Percentiles rank a stretch among this genome's conserved stretches.
These are phyloP conservation scores for Ceryle rudis DNA, from an alignment of 2,797 vertebrate genomes.

Conservation along the genomic window DNA sequence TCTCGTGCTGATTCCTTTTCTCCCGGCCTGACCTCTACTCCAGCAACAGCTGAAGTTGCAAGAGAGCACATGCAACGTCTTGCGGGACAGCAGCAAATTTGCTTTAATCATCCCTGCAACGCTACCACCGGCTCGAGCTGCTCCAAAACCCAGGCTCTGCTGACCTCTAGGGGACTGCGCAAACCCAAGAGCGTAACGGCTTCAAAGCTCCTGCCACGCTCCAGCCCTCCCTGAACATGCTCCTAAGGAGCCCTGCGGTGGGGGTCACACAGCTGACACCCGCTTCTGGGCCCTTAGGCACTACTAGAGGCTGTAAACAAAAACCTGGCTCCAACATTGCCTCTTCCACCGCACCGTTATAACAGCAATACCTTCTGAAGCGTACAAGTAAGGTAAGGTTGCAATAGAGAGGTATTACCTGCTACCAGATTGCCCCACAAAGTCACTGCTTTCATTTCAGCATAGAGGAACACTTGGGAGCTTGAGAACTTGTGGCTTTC, in stretches of 20 bases:
- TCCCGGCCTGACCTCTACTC: not conserved
- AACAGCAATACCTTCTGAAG: not conserved
- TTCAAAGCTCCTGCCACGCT: too few relatives aligned
- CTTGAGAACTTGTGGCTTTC: not conserved
- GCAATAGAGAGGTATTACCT: too few relatives aligned
- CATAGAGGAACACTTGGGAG: not conserved
- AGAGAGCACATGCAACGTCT: not conserved
- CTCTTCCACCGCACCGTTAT: not conserved
- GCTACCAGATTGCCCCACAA: not conserved
- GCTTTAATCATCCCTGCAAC: not conserved
- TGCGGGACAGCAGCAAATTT: not conserved
- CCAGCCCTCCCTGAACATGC: too few relatives aligned
- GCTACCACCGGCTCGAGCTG: not conserved
- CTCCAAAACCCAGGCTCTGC: conserved; percentile 57
- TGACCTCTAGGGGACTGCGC: conserved; percentile 80
- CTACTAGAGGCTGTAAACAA: not conserved
- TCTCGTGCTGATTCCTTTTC: not conserved
- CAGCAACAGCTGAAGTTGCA: not conserved
- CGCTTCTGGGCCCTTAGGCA: not conserved
- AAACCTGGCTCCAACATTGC: not conserved
- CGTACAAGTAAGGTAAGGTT: not conserved
- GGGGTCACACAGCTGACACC: not conserved
- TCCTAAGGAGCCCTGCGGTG: not conserved
- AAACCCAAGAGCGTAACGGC: too few relatives aligned
- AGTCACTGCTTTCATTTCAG: not conserved